phyloP scores from a whole-genome alignment of 1,140 invertebrate species.

The Saccostrea cuccullata region DNA sequence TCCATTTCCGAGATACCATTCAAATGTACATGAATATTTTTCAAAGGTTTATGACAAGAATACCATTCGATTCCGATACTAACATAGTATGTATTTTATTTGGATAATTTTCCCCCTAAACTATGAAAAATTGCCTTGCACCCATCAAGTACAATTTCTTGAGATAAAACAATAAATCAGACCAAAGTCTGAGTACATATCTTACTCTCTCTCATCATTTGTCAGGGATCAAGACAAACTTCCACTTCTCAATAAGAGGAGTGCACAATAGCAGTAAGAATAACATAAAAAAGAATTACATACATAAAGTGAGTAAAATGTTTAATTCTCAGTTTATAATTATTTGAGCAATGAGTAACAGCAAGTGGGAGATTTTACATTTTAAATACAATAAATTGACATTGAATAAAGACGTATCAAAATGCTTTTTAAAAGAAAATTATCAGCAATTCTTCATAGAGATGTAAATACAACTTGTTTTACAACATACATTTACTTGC shows the following conservation, averaged over 20 bases:
- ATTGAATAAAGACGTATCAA: not conserved
- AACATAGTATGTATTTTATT: not conserved
- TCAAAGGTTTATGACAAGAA: not conserved
- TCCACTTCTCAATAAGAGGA: too few species aligned
- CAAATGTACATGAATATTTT: not conserved
- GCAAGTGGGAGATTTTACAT: not conserved
- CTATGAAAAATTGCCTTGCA: too few species aligned
- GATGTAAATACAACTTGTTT: not conserved
- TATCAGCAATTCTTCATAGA: not conserved
- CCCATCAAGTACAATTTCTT: too few species aligned
- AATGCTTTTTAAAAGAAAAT: not conserved
- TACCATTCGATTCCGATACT: not conserved
- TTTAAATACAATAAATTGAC: not conserved
- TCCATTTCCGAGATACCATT: not conserved
- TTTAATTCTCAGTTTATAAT: not conserved
- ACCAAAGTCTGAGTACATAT: too few species aligned
- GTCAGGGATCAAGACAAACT: too few species aligned
- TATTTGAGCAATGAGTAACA: conserved; percentile 1
- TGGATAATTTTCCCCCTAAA: not conserved
- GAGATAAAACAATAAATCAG: too few species aligned
- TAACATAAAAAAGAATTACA: not conserved
- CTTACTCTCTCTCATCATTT: too few species aligned
- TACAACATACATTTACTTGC: not conserved
- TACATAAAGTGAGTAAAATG: not conserved
- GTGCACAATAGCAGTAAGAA: not conserved